Conservation (phyloP, 2,888 invertebrate genomes). For the Galerucella pusilla region DNA sequence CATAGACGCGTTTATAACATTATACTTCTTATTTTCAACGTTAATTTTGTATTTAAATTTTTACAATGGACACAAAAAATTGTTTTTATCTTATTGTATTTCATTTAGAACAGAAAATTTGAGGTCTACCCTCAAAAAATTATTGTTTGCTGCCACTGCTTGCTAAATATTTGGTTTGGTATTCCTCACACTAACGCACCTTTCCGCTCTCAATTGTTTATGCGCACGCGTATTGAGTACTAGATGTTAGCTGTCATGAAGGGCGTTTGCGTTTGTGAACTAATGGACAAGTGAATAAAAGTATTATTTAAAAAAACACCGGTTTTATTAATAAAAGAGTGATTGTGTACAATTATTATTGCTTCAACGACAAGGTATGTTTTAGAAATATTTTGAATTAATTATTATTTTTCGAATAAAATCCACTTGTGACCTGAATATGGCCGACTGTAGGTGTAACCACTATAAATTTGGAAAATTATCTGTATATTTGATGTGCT, state of each 20-base stretch:
- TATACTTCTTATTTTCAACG: too few relatives aligned
- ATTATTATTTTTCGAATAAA: conserved; percentile 23
- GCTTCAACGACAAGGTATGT: conserved; percentile 42
- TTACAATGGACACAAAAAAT: too few relatives aligned
- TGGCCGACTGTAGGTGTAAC: conserved; percentile 54
- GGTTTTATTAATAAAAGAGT: conserved; percentile 44
- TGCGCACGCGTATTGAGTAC: conserved; percentile 48
- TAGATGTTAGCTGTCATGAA: conserved; percentile 57
- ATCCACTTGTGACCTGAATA: conserved; percentile 45
- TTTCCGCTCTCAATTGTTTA: conserved; percentile 33
- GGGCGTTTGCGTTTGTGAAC: conserved; percentile 57
- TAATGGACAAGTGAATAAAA: conserved; percentile 50
- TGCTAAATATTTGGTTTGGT: conserved; percentile 9
- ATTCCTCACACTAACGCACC: conserved; percentile 19
- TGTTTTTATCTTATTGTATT: too few relatives aligned
- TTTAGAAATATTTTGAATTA: conserved; percentile 17
- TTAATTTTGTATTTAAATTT: too few relatives aligned
- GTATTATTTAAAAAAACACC: conserved; percentile 40
- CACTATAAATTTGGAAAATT: conserved; percentile 39
- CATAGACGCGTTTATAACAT: too few relatives aligned
- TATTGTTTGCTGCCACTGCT: background rate
- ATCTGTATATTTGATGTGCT: conserved; percentile 13
- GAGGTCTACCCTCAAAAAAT: background rate
- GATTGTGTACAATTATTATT: conserved; percentile 46
- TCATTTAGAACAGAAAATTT: too few relatives aligned